Evolutionary conservation across 2,113 vertebrate species (phyloP).

Genomic region (Eurystomus gularis): DNA sequence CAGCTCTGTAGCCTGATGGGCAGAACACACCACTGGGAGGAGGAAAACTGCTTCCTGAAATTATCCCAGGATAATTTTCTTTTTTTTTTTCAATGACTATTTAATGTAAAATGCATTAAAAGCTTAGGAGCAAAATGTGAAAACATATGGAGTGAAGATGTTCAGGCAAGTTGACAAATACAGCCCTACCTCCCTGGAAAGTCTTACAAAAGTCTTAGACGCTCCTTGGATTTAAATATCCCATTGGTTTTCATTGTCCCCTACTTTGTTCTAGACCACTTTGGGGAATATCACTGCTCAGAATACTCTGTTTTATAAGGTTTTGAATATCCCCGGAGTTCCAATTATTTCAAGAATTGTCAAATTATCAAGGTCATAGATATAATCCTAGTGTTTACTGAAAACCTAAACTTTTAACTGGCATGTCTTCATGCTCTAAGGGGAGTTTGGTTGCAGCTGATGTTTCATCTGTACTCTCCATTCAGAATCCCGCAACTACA

Average conservation of each 20-base stretch:
- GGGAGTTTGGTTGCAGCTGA: background rate
- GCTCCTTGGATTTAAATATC: constrained; percentile 7
- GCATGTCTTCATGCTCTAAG: background rate
- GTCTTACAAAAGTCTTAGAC: background rate
- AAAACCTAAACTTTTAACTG: constrained; percentile 41
- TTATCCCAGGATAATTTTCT: background rate
- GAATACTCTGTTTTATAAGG: constrained; percentile 2
- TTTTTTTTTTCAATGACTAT: background rate
- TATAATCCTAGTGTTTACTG: constrained; percentile 32
- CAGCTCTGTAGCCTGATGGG: background rate
- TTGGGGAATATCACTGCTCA: constrained; percentile 1
- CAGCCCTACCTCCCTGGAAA: background rate
- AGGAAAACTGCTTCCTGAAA: constrained; percentile 2
- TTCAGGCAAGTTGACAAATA: constrained; percentile 36
- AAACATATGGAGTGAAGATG: constrained; percentile 26
- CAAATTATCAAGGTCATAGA: constrained; percentile 24
- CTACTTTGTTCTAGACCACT: background rate
- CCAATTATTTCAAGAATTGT: constrained; percentile 28
- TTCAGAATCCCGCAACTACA: constrained; percentile 52
- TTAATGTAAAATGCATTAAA: constrained; percentile 61
- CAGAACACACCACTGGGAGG: background rate
- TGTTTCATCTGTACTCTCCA: constrained; percentile 2
- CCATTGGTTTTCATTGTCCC: background rate
- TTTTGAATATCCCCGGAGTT: background rate
- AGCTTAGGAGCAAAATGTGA: constrained; percentile 33